Percentiles rank a stretch among this genome's conserved stretches.
Evolutionary conservation across 1,140 invertebrate species (phyloP).

Genomic region (Ganaspis sp.): DNA sequence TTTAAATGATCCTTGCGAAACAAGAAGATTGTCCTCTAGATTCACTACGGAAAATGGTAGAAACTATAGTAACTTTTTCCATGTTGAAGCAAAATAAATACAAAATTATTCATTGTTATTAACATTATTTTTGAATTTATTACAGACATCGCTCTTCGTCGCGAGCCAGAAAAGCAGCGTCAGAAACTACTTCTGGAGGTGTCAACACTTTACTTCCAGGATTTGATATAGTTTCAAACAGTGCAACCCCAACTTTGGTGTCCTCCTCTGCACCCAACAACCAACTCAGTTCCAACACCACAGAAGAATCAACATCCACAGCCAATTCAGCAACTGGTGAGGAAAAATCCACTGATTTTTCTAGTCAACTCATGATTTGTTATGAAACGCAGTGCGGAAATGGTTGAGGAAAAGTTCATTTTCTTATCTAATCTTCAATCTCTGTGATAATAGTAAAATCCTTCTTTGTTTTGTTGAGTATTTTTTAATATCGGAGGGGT

Average conservation of each 20-base stretch:
- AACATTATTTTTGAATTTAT: constrained; percentile 38
- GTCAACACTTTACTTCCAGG: constrained; percentile 68
- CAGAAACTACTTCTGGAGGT: constrained; percentile 64
- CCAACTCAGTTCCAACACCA: constrained; percentile 62
- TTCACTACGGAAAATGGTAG: too few species aligned
- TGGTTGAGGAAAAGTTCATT: constrained; percentile 7
- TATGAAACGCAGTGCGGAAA: not conserved
- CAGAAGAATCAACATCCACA: constrained; percentile 66
- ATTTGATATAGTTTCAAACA: constrained; percentile 67
- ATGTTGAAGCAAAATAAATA: too few species aligned
- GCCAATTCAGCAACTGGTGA: constrained; percentile 66
- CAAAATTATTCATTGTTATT: too few species aligned
- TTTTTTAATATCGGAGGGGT: not conserved
- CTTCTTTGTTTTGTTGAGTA: not conserved
- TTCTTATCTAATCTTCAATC: constrained; percentile 21
- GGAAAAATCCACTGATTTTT: too few species aligned
- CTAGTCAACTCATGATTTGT: not conserved
- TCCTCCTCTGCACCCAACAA: constrained; percentile 63
- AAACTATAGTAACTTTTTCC: not conserved
- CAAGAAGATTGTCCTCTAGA: too few species aligned
- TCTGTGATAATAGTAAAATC: constrained; percentile 11
- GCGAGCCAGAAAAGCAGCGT: constrained; percentile 76
- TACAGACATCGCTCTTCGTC: constrained; percentile 79
- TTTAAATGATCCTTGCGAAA: too few species aligned
- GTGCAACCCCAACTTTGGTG: constrained; percentile 64